Evolutionary conservation across 2,888 invertebrate genomes (phyloP).

Genomic region (Chloroclystis v-ata): DNA sequence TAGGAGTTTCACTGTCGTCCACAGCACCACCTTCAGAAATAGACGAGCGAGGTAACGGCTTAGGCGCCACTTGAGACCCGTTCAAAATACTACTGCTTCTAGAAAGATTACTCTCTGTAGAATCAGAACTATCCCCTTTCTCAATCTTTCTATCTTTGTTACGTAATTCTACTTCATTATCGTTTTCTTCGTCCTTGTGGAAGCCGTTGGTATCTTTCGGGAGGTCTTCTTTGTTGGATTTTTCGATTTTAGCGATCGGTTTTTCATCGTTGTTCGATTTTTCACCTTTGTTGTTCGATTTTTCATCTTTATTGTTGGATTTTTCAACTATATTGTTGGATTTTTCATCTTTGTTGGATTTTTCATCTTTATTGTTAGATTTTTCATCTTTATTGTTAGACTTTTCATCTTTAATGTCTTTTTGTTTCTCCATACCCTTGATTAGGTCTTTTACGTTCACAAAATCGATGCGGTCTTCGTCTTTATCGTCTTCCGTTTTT

Average conservation of each 20-base stretch:
- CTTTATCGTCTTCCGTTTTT: conserved; percentile 49
- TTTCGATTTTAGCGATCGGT: conserved; percentile 31
- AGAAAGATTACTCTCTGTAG: conserved; percentile 51
- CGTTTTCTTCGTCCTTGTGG: conserved; percentile 40
- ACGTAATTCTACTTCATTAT: conserved; percentile 31
- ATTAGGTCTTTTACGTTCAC: conserved; percentile 80
- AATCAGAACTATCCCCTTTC: conserved; percentile 58
- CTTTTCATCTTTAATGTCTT: conserved; percentile 35
- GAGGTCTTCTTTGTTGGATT: background rate
- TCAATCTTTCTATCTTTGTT: conserved; percentile 36
- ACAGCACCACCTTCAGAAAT: conserved; percentile 81
- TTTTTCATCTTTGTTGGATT: background rate
- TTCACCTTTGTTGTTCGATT: background rate
- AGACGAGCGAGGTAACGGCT: conserved; percentile 88
- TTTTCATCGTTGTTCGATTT: background rate
- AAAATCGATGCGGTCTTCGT: conserved; percentile 73
- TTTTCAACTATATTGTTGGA: conserved; percentile 31
- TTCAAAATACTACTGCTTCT: conserved; percentile 66
- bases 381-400: background rate
- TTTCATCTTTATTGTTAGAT: conserved; percentile 8
- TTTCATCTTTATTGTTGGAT: background rate
- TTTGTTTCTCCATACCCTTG: conserved; percentile 80
- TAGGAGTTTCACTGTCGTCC: conserved; percentile 70
- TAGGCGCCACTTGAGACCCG: conserved; percentile 78
- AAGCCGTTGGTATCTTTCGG: conserved; percentile 63